These are phyloP conservation scores for Leptinotarsa tumamoca DNA, from an alignment of 2,888 invertebrate species.

Conservation along the genomic window DNA sequence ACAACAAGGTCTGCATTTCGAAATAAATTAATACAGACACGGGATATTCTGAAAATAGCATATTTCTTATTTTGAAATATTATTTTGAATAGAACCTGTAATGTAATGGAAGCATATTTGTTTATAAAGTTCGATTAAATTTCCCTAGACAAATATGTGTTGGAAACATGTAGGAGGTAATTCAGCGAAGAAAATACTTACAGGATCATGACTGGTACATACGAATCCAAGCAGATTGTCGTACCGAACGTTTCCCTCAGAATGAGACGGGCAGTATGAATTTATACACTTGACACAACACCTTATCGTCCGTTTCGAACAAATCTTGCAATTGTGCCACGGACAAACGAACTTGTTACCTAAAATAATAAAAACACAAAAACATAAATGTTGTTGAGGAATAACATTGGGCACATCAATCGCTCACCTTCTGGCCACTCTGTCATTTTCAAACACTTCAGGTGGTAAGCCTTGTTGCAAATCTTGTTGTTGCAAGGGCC, in stretches of 20 bases:
- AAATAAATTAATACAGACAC: no score
- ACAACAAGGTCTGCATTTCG: no score
- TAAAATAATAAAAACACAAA: constrained; percentile 32
- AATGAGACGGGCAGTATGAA: constrained; percentile 64
- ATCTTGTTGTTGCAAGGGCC: constrained; percentile 61
- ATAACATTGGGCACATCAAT: no score
- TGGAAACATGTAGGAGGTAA: no score
- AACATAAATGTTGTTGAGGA: no score
- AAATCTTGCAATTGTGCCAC: constrained; percentile 64
- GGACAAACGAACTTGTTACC: constrained; percentile 63
- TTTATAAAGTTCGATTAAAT: no score
- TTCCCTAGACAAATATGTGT: no score
- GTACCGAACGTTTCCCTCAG: constrained; percentile 62
- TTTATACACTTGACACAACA: constrained; percentile 64
- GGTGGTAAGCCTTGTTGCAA: constrained; percentile 63
- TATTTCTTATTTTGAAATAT: no score
- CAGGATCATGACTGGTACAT: constrained; percentile 59
- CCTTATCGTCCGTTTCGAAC: constrained; percentile 62
- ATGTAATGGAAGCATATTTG: no score
- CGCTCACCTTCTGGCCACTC: constrained; percentile 59
- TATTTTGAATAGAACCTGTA: no score
- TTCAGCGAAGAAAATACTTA: constrained; percentile 46
- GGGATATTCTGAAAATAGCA: no score
- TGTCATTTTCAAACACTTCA: constrained; percentile 60
- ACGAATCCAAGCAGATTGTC: constrained; percentile 61